Base-by-base conservation (phyloP, 1,140 invertebrate genomes). In the Drosophila asahinai region DNA sequence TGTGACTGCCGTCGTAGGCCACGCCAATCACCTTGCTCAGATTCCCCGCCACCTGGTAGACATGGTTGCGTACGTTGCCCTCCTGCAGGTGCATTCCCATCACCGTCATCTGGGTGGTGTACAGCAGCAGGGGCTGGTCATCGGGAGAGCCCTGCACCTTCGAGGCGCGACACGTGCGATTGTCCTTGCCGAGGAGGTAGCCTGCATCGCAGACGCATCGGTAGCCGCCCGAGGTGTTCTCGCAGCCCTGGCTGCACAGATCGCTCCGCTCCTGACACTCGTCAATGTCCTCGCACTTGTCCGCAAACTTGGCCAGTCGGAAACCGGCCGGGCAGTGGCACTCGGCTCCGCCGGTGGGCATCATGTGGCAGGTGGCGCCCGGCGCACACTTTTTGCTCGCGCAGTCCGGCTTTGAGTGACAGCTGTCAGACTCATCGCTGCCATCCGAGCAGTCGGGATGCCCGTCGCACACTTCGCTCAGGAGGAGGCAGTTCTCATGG, bases 201-300 rank as follows among this genome's bases (percentile, higher is more conserved):
- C 96, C 96, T 0, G 94, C 91, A 25, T 96, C 95, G 93, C 98
- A 99, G 43, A 94, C 94, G 89, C 98, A 99, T 7, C 93, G 94
- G 89, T 96, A 99, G 1, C 95, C 95, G 0, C 98, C 98, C 0
- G 93, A 93, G 0, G 93, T 95, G 89, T 99, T 98, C 19, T 94
- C 92, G 84, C 98, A 99, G 54, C 93, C 91, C 91, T 99, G 98
- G 62, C 97, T 96, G 81, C 98, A 99, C 0, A 94, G 93, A 9
- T 96, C 96, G 49, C 38, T 51, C 0, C 17, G 42, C 62, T 95
- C 94, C 59, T 77, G 49, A 91, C 98, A 98, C 93, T 98, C 98
- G 92, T 98, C 94, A 17, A 98, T 95, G 91, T 98, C 97, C 94
- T 76, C 66, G 76, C 94, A 94, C 22, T 79, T 77, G 43, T 92